Base-by-base conservation (phyloP, 2,797 vertebrate species). In the Odontamblyopus rebecca region DNA sequence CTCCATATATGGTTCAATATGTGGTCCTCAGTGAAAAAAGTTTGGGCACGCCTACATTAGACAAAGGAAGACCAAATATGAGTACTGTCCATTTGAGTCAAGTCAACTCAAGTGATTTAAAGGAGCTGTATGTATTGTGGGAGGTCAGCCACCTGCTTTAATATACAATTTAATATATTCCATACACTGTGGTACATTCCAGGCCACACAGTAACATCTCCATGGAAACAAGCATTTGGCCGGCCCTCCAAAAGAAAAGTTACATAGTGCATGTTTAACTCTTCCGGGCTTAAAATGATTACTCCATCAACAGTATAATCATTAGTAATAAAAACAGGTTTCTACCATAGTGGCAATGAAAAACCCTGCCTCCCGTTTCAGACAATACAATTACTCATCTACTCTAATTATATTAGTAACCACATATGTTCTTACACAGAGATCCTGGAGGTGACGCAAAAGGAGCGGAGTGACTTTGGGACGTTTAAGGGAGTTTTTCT, bases 401-500 rank as follows among this genome's bases (percentile, higher is more conserved):
- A 0, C 9, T 41, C 38, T 3, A 15, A 41, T 63, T 38, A 65
- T 0, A 67, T 69, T 6, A 75, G 15, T 51, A 50, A 54, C 15
- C 41, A 23, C 13, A 16, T 27, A 18, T 48, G 41, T 16, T 16
- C 41, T 27, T 6, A 44, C 15, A 12, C 44, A 48, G 13, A 13
- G 4, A 15, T 48, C 44, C 44, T 29, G 57, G 23, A 9, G 19
- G 35, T 68, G 67, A 68, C 26, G 13, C 56, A 73, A 53, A 71
- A 4, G 48, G 11, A 61, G 68, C 30, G 60, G 57, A 82, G 35
- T 27, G 62, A 75, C 67, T 70, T 72, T 77, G 70, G 66, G 35
- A 74, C 66, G 61, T 74, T 62, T 54, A 78, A 70, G 61, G 13
- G 50, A 88, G 76, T 78, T 62, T 77, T 85, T 86, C 80, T 86